Evolutionary conservation across 2,888 invertebrate species (phyloP), one percentile per base, ranked within the genome.

Genomic region (Scaptomyza polygonia): DNA sequence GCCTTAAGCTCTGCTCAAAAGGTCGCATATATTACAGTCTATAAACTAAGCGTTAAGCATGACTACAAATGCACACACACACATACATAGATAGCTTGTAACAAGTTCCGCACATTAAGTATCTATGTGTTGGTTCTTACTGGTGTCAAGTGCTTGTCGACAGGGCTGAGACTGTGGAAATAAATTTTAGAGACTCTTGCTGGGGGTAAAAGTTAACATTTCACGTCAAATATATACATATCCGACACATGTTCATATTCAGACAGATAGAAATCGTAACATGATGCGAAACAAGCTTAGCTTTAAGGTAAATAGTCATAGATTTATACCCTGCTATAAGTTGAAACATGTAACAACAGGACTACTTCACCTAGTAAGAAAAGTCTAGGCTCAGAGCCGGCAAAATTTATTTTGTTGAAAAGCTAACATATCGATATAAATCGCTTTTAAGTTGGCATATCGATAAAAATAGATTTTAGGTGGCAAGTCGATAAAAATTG

Each of bases 121-220:
- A 70, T 78, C 73, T 68, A 65, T 47, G 32, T 48, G 48, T 53
- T 64, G 74, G 65, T 83, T 43, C 77, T 6, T 83, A 80, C 62
- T 72, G 76, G 78, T 76, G 86, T 83, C 82, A 83, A 83, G 84
- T 74, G 67, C 66, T 66, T 78, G 82, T 78, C 86, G 86, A 67
- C 80, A 78, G 59, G 71, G 32, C 63, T 78, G 56, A 67, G 52
- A 67, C 67, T 52, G n/a, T n/a, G n/a, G n/a, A n/a, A n/a, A n/a
- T n/a, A n/a, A n/a, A 48, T 25, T 68, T 25, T 27, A 12, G 9
- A 12, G n/a, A 39, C 4, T 25, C 7, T 39, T 36, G 6, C 8
- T 12, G 16, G 30, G 16, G 16, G 7, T 4, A 9, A 9, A 47
- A 65, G 44, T 14, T 18, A 34, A 5, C 47, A 40, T 43, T 32